phyloP scores from a whole-genome alignment of 2,888 invertebrate species.

The Drosophila anomalata region DNA sequence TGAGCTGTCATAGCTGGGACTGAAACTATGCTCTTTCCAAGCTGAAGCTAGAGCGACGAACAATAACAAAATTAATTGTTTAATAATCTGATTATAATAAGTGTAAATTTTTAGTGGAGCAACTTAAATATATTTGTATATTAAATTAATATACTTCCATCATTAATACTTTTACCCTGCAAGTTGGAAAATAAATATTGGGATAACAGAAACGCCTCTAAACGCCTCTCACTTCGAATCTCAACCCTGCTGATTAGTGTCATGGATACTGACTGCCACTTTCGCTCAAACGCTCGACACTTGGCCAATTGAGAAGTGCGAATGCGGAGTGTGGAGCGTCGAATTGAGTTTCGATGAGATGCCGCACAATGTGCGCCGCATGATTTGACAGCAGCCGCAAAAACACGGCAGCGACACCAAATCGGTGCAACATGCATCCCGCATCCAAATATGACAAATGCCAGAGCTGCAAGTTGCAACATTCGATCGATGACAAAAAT shows the following conservation, averaged over 20 bases:
- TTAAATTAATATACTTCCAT: no score
- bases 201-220: no score
- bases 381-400: slow-evolving; percentile 55
- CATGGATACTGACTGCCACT: slow-evolving; percentile 59
- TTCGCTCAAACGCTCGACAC: slow-evolving; percentile 59
- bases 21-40: no score
- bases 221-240: neutral
- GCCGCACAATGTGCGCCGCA: slow-evolving; percentile 52
- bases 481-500: slow-evolving; percentile 60
- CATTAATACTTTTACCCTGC: no score
- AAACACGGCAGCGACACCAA: slow-evolving; percentile 53
- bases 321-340: slow-evolving; percentile 39
- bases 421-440: slow-evolving; percentile 61
- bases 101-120: no score
- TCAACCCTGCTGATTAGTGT: slow-evolving; percentile 55
- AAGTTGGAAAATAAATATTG: no score
- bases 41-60: slow-evolving; percentile 1
- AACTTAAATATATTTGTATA: no score
- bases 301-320: slow-evolving; percentile 45
- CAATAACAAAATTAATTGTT: neutral
- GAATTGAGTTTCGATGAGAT: slow-evolving; percentile 43
- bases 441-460: slow-evolving; percentile 78
- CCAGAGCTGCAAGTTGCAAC: slow-evolving; percentile 65
- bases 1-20: no score
- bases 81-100: no score